These are phyloP conservation scores for Aphaenogaster ashmeadi DNA, from an alignment of 1,140 invertebrate species.

Conservation along the genomic window DNA sequence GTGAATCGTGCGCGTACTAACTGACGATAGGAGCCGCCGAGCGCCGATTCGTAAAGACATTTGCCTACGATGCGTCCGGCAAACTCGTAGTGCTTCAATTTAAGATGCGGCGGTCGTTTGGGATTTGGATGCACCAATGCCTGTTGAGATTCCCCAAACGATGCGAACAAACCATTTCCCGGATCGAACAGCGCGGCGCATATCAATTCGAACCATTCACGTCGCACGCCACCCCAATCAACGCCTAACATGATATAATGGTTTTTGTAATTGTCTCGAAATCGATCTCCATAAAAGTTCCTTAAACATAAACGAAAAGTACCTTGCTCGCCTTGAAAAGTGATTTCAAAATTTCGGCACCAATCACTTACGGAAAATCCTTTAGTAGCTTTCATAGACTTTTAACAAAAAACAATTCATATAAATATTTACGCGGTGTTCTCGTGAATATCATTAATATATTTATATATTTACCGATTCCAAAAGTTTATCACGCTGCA, in stretches of 20 bases:
- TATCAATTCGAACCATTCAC: slow-evolving; percentile 97
- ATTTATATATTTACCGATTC: slow-evolving; percentile 89
- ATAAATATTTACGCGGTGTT: background rate
- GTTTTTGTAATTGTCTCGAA: background rate
- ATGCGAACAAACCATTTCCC: slow-evolving; percentile 93
- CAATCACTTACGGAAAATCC: slow-evolving; percentile 94
- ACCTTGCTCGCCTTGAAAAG: slow-evolving; percentile 97
- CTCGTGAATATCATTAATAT: slow-evolving; percentile 39
- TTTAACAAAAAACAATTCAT: slow-evolving; percentile 66
- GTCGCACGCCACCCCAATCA: slow-evolving; percentile 96
- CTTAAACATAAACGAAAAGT: slow-evolving; percentile 39
- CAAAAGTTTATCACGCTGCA: slow-evolving; percentile 93
- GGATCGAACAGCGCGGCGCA: slow-evolving; percentile 96
- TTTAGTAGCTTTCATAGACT: slow-evolving; percentile 95
- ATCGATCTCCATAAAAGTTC: background rate
- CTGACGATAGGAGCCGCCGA: slow-evolving; percentile 95
- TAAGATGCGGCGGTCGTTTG: slow-evolving; percentile 91
- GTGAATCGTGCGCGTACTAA: slow-evolving; percentile 96
- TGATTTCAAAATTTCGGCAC: slow-evolving; percentile 97
- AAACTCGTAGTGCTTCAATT: slow-evolving; percentile 97
- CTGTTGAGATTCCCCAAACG: slow-evolving; percentile 94
- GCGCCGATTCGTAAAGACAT: slow-evolving; percentile 96
- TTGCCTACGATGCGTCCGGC: slow-evolving; percentile 98
- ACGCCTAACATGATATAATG: slow-evolving; percentile 88
- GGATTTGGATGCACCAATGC: slow-evolving; percentile 96